Conservation (phyloP, 1,140 invertebrate species). For the Meloidogyne chitwoodi region DNA sequence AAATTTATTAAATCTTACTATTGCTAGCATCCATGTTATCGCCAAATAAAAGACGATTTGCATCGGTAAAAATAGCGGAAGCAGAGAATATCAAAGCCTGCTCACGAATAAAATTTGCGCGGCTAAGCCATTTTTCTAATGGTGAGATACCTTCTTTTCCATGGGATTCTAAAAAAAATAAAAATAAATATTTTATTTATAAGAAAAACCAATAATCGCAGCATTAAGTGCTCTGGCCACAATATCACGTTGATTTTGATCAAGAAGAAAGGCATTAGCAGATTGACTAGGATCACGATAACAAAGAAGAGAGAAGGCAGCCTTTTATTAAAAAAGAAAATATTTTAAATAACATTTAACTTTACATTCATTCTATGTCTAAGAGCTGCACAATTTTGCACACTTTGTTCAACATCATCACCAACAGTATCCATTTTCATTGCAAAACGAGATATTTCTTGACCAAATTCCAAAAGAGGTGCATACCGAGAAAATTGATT, state of each 20-base stretch:
- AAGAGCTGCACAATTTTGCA: neutral
- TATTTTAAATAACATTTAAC: slow-evolving; percentile 19
- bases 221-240: slow-evolving; percentile 31
- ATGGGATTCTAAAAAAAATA: slow-evolving; percentile 11
- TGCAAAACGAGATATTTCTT: slow-evolving; percentile 29
- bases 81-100: slow-evolving; percentile 6
- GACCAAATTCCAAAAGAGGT: slow-evolving; percentile 26
- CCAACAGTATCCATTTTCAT: slow-evolving; percentile 3
- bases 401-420: neutral
- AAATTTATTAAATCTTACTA: neutral
- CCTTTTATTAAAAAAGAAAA: slow-evolving; percentile 8
- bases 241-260: slow-evolving; percentile 27
- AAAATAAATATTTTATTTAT: neutral
- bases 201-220: slow-evolving; percentile 23
- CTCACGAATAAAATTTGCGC: slow-evolving; percentile 1
- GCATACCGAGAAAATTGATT: slow-evolving; percentile 11
- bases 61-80: slow-evolving; percentile 11
- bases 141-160: slow-evolving; percentile 14
- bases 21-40: neutral
- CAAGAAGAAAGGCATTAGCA: slow-evolving; percentile 23
- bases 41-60: slow-evolving; percentile 14
- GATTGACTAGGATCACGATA: slow-evolving; percentile 23
- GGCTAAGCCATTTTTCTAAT: slow-evolving; percentile 6
- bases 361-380: slow-evolving; percentile 32
- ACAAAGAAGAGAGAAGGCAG: slow-evolving; percentile 27